These are phyloP conservation scores for Diplolepis rosae DNA, from an alignment of 2,888 invertebrate species.

Conservation along the genomic window DNA sequence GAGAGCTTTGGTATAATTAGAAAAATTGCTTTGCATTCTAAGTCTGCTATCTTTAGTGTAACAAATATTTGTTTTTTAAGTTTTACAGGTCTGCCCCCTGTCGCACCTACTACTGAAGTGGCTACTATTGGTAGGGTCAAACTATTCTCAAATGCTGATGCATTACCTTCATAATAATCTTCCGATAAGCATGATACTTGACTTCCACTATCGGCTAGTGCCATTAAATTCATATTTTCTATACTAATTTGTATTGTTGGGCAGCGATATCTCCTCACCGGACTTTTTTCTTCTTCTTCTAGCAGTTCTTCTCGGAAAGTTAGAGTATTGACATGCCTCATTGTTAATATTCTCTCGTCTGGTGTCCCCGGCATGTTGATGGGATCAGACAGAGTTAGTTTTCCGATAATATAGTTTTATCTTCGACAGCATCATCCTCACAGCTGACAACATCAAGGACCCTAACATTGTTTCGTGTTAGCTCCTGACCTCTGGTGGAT, in stretches of 20 bases:
- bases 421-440: no score
- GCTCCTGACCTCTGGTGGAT: no score
- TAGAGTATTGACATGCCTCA: background rate
- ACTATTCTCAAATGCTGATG: rapidly evolving
- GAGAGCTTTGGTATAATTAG: background rate
- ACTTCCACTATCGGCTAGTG: background rate
- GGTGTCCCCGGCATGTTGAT: no score
- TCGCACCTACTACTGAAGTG: background rate
- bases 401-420: no score
- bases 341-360: no score
- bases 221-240: background rate
- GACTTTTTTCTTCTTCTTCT: background rate
- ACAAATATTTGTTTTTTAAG: background rate
- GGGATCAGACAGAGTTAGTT: no score
- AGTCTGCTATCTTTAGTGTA: no score
- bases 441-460: no score
- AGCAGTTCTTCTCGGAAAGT: background rate
- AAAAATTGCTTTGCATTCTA: background rate
- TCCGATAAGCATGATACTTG: background rate
- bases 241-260: background rate
- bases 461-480: no score
- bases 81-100: background rate
- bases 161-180: background rate
- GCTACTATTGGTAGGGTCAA: background rate
- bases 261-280: background rate